Percentiles rank a stretch among this genome's conserved stretches.
Evolutionary conservation across 2,113 vertebrate species (phyloP).

Genomic region (Talpa occidentalis): DNA sequence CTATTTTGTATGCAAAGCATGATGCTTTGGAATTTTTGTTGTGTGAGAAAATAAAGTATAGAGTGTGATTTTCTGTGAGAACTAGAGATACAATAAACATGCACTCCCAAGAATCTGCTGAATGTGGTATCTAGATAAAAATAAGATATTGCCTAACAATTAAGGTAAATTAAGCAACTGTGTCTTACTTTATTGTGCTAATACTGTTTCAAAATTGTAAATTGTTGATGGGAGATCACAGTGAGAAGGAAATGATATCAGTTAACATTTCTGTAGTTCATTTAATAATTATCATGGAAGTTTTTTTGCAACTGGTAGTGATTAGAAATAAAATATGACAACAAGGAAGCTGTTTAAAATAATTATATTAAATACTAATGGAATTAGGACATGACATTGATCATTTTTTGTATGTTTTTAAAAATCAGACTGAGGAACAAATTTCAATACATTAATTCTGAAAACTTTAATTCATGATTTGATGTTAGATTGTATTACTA

Average conservation of each 20-base stretch:
- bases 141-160: slow-evolving; percentile 84
- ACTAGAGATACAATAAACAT: slow-evolving; percentile 61
- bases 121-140: slow-evolving; percentile 81
- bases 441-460: slow-evolving; percentile 19
- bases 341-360: slow-evolving; percentile 72
- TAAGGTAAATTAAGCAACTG: slow-evolving; percentile 88
- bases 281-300: slow-evolving; percentile 82
- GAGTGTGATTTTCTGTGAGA: slow-evolving; percentile 38
- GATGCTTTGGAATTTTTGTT: slow-evolving; percentile 56
- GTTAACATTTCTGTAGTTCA: slow-evolving; percentile 75
- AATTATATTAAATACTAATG: slow-evolving; percentile 62
- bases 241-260: slow-evolving; percentile 79
- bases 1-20: slow-evolving; percentile 63
- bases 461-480: background rate
- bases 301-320: slow-evolving; percentile 81
- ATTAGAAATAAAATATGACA: slow-evolving; percentile 77
- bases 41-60: slow-evolving; percentile 52
- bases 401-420: background rate
- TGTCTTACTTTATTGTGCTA: slow-evolving; percentile 82
- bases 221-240: slow-evolving; percentile 74
- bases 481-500: background rate
- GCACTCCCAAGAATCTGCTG: slow-evolving; percentile 77
- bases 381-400: background rate
- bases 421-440: background rate
- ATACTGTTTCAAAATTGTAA: slow-evolving; percentile 80